Conservation (phyloP, 2,797 vertebrate species). For the Sebastes vulpes region DNA sequence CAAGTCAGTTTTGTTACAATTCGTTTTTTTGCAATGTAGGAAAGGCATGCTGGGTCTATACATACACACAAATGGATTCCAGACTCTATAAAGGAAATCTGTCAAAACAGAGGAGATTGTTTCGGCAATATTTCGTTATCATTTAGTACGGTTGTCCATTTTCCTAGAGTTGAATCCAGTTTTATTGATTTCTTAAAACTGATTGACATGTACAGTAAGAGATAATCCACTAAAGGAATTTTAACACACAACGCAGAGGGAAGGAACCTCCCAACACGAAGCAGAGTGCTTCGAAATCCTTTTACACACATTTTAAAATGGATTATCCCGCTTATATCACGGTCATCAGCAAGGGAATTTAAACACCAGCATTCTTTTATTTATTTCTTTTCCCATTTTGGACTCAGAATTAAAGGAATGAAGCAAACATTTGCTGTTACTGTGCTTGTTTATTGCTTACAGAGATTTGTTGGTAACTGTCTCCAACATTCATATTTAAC, state of each 20-base stretch:
- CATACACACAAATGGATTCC: neutral
- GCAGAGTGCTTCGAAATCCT: slow-evolving; percentile 34
- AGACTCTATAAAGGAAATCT: neutral
- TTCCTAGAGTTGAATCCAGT: neutral
- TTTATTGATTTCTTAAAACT: slow-evolving; percentile 7
- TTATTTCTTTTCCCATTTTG: neutral
- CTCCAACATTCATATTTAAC: neutral
- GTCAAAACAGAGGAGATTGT: neutral
- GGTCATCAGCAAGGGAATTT: neutral
- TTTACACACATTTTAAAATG: slow-evolving; percentile 26
- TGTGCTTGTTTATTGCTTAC: neutral
- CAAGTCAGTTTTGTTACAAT: neutral
- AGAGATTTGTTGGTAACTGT: neutral
- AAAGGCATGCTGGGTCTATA: neutral
- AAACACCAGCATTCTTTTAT: slow-evolving; percentile 1
- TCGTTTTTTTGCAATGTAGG: neutral
- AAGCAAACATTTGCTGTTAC: neutral
- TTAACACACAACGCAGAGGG: neutral
- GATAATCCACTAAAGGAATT: slow-evolving; percentile 31
- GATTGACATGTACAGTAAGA: slow-evolving; percentile 26
- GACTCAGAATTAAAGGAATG: neutral
- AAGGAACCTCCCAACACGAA: slow-evolving; percentile 8
- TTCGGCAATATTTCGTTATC: neutral
- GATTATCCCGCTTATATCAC: slow-evolving; percentile 43
- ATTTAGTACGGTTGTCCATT: neutral